Evolutionary conservation across 2,888 invertebrate species (phyloP).

Genomic region (Sarcophaga caerulescens): DNA sequence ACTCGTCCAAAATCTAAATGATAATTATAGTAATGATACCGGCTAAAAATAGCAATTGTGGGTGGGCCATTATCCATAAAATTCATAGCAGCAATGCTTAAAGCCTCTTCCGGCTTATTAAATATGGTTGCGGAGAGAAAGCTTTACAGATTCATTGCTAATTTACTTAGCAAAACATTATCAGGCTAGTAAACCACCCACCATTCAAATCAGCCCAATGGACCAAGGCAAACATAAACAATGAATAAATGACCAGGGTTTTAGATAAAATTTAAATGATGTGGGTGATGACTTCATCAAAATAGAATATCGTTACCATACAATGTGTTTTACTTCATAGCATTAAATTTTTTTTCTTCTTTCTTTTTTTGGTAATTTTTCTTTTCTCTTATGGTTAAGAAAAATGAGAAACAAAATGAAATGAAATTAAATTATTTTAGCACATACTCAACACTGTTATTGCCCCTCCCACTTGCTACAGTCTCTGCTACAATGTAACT

Average conservation of each 20-base stretch:
- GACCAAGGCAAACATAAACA: conserved; percentile 17
- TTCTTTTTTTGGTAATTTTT: not conserved
- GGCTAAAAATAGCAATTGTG: not conserved
- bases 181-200: not conserved
- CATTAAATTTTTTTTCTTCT: not conserved
- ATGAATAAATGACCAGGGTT: conserved; percentile 20
- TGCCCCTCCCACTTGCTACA: too few relatives aligned
- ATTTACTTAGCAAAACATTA: conserved; percentile 55
- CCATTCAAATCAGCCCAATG: too few relatives aligned
- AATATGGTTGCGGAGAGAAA: conserved; percentile 29
- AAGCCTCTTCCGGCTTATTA: conserved; percentile 39
- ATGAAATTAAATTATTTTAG: not conserved
- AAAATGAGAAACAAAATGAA: not conserved
- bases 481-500: not conserved
- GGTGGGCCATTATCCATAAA: conserved; percentile 10
- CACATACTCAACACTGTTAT: conserved; percentile 15
- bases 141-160: conserved; percentile 59
- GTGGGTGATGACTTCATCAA: too few relatives aligned
- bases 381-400: not conserved
- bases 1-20: not conserved
- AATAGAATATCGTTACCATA: not conserved
- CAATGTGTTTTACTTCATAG: not conserved
- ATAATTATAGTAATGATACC: conserved; percentile 7
- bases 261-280: conserved; percentile 34
- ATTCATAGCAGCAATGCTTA: not conserved